Evolutionary conservation across 1,140 invertebrate species (phyloP).

Genomic region (Papilio polyxenes): DNA sequence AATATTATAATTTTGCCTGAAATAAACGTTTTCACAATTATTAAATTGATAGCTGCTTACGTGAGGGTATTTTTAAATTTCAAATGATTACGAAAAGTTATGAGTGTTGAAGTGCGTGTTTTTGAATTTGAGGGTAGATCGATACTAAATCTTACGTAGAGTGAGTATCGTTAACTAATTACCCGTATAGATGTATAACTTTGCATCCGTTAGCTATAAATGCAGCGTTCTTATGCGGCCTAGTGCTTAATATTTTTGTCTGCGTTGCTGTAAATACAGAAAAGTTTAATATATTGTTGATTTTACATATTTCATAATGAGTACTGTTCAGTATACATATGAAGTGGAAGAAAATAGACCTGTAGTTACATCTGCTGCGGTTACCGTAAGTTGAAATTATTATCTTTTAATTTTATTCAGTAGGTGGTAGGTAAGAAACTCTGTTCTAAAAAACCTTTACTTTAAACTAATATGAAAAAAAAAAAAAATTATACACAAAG

Average conservation of each 20-base stretch:
- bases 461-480: not conserved
- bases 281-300: not conserved
- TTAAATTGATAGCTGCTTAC: conserved; percentile 22
- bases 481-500: too few relatives aligned
- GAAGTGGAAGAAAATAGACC: not conserved
- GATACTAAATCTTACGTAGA: not conserved
- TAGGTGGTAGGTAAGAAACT: not conserved
- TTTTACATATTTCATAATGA: not conserved
- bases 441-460: not conserved
- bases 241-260: not conserved
- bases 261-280: not conserved
- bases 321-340: conserved; percentile 11
- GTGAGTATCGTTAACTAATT: not conserved
- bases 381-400: conserved; percentile 6
- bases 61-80: conserved; percentile 26
- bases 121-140: not conserved
- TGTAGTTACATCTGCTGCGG: not conserved
- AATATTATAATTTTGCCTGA: too few relatives aligned
- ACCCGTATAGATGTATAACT: conserved; percentile 13
- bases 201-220: conserved; percentile 21
- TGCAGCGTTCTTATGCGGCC: not conserved
- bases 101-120: not conserved
- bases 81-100: not conserved
- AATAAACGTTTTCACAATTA: conserved; percentile 8
- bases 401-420: not conserved